phyloP scores from a whole-genome alignment of 2,797 vertebrate genomes.

The Lagodon rhomboides region DNA sequence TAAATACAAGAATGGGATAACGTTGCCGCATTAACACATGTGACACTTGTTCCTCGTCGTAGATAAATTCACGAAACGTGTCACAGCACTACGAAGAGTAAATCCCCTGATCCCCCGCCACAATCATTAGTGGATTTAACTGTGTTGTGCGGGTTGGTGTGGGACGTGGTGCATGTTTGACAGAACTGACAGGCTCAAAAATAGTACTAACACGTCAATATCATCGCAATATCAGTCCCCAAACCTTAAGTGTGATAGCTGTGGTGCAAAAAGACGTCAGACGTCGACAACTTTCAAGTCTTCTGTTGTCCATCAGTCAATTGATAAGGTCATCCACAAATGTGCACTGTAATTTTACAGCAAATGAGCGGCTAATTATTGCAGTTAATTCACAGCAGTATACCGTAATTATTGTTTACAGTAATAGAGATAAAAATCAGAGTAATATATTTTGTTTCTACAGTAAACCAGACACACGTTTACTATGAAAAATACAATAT shows the following conservation, averaged over 20 bases:
- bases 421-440: too few species aligned
- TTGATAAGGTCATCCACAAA: not conserved
- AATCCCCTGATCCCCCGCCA: not conserved
- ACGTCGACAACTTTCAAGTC: not conserved
- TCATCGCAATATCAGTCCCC: constrained; percentile 20
- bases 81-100: not conserved
- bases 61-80: not conserved
- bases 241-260: constrained; percentile 49
- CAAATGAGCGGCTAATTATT: too few species aligned
- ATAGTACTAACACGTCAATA: not conserved
- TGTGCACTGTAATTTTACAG: not conserved
- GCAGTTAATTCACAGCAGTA: too few species aligned
- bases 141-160: not conserved
- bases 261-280: constrained; percentile 39
- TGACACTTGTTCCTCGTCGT: not conserved
- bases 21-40: not conserved
- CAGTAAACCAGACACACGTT: too few species aligned
- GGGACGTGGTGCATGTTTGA: not conserved
- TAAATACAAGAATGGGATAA: constrained; percentile 5
- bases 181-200: too few species aligned
- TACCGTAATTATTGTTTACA: too few species aligned
- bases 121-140: not conserved
- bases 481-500: too few species aligned
- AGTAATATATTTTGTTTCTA: too few species aligned
- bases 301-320: not conserved